Evolutionary conservation across 2,113 vertebrate species (phyloP).

Genomic region (Barbus barbus): DNA sequence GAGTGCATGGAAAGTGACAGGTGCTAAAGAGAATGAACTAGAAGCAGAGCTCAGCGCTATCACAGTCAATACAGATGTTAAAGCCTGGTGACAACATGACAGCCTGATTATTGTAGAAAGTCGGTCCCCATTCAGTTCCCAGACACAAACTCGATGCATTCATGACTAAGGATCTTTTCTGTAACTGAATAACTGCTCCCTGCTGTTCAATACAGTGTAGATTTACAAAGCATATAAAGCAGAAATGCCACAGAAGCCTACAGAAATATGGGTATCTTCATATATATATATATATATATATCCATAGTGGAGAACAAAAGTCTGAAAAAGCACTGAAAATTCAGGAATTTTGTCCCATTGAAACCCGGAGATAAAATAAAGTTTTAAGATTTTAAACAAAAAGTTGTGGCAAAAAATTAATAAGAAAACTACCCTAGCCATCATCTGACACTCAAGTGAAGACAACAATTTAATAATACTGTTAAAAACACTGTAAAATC

Average conservation of each 20-base stretch:
- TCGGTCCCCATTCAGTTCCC: background rate
- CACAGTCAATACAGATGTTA: constrained; percentile 42
- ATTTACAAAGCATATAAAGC: constrained; percentile 1
- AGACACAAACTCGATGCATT: constrained; percentile 13
- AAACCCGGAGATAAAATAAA: background rate
- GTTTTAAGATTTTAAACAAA: background rate
- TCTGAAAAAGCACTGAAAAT: background rate
- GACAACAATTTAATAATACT: background rate
- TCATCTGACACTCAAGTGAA: background rate
- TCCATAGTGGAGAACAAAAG: background rate
- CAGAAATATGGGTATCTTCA: background rate
- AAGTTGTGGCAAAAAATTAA: too few relatives aligned
- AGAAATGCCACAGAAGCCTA: background rate
- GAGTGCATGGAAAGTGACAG: constrained; percentile 56
- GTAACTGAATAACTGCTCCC: background rate
- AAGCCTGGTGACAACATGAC: constrained; percentile 26
- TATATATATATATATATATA: background rate
- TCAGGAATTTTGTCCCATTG: background rate
- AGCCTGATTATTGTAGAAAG: constrained; percentile 41
- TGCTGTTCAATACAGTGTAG: background rate
- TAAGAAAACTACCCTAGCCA: background rate
- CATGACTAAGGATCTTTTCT: constrained; percentile 20
- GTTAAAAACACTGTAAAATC: background rate
- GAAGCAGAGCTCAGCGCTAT: constrained; percentile 45
- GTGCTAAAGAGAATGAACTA: constrained; percentile 47